Conservation (phyloP, 2,888 invertebrate species). For the Orthosia gothica region DNA sequence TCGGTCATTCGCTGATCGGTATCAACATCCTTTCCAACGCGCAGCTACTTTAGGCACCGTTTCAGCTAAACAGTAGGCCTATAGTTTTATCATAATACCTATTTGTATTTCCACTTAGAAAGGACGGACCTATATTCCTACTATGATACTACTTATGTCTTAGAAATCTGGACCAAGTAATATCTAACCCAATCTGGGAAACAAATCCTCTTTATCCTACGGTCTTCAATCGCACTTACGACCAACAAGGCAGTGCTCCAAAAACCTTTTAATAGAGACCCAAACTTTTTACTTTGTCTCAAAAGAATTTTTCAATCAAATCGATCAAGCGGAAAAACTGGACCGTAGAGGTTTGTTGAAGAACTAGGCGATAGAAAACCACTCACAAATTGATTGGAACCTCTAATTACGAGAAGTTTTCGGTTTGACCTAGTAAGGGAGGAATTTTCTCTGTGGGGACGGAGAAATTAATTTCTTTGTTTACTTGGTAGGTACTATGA, state of each 20-base stretch:
- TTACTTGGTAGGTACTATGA: conserved; percentile 8
- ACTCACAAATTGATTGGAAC: conserved; percentile 74
- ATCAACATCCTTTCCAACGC: no score
- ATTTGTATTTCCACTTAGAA: no score
- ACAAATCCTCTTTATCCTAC: background rate
- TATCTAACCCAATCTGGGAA: background rate
- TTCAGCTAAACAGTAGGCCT: no score
- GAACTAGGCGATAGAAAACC: conserved; percentile 73
- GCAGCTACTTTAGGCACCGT: no score
- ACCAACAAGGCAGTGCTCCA: background rate
- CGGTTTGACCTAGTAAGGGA: conserved; percentile 34
- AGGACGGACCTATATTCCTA: no score
- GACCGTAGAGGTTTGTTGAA: conserved; percentile 69
- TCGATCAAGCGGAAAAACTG: conserved; percentile 77
- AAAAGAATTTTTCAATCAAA: conserved; percentile 64
- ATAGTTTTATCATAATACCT: no score
- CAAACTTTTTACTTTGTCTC: conserved; percentile 32
- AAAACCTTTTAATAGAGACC: conserved; percentile 56
- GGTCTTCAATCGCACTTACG: background rate
- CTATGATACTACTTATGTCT: no score
- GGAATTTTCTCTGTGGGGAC: conserved; percentile 17
- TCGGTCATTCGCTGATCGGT: no score
- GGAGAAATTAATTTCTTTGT: conserved; percentile 41
- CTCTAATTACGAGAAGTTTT: conserved; percentile 70
- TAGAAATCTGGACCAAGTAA: no score